Evolutionary conservation across 2,113 vertebrate species (phyloP), one percentile per base, ranked within the genome.

Genomic region (Neogobius melanostomus): DNA sequence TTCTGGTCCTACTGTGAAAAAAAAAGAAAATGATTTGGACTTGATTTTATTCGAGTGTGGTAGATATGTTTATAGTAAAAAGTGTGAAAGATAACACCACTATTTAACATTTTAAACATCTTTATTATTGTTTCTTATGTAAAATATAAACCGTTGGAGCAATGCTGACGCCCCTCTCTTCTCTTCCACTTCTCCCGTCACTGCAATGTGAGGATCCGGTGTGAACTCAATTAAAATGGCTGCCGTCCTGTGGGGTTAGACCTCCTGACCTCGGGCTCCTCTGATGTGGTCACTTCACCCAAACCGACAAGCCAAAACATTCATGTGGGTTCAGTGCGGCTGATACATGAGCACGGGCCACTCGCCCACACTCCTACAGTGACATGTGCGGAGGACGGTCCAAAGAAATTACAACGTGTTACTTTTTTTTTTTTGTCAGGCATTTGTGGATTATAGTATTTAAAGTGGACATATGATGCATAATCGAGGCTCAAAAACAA

Each of bases 291-390:
- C 11, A 61, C 59, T 61, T 44, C 59, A 36, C 7, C 42, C 14
- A 44, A 61, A 59, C 6, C 8, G 17, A 43, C 6, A 6, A 60
- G 14, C 57, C 61, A 64, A 5, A 69, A 72, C 43, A 66, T 68
- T 74, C 60, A 68, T 64, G 69, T 69, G 64, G 59, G 72, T 72
- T 76, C 5, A 64, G 75, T 53, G 21, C 51, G 49, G 49, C 66
- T 10, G 69, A 77, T 68, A 74, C 62, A 68, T 64, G 52, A 84
- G 56, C 45, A 49, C 17, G 62, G 49, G 43, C 12, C 14, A 75
- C 75, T 83, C 74, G 85, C 82, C 75, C 85, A 88, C 76, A 71
- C 78, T 53, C 21, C 52, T 36, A 28, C 51, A 52, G 12, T 52
- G 1, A 53, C 6, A 16, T 16, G 51, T 52, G 50, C 16, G 12